phyloP scores from a whole-genome alignment of 2,888 invertebrate genomes.

The Ptychoptera albimana region DNA sequence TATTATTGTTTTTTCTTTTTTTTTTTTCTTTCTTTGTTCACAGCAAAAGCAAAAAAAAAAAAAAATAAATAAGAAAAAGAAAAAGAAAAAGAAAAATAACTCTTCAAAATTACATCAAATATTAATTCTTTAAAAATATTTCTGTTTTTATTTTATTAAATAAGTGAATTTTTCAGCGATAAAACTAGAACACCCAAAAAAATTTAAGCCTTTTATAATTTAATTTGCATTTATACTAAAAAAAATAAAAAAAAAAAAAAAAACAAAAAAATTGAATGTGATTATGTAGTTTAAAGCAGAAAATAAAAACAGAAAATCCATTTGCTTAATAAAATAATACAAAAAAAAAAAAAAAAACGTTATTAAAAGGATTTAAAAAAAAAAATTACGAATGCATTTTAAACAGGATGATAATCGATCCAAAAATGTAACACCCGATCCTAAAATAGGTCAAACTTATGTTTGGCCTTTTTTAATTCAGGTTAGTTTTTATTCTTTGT shows the following conservation, averaged over 20 bases:
- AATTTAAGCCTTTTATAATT: too few relatives aligned
- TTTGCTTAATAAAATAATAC: neutral
- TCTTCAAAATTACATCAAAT: neutral
- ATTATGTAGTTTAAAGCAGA: neutral
- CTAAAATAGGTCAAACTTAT: slow-evolving; percentile 13
- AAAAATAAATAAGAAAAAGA: neutral
- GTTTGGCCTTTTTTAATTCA: slow-evolving; percentile 10
- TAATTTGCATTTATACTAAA: too few relatives aligned
- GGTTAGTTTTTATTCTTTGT: slow-evolving; percentile 2
- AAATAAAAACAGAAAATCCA: neutral
- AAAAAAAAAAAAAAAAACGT: neutral
- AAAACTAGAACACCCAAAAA: neutral
- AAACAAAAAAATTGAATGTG: too few relatives aligned
- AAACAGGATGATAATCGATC: slow-evolving; percentile 13
- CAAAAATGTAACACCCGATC: slow-evolving; percentile 12
- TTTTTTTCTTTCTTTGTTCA: neutral
- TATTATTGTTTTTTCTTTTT: neutral
- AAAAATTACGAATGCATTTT: slow-evolving; percentile 11
- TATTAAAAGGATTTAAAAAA: neutral
- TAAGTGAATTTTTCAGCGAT: neutral
- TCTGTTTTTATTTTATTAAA: neutral
- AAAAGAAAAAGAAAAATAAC: too few relatives aligned
- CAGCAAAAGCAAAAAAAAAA: neutral
- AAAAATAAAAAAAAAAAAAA: too few relatives aligned
- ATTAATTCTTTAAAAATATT: neutral